These are phyloP conservation scores for Apis cerana DNA, from an alignment of 1,140 invertebrate species.

Conservation along the genomic window DNA sequence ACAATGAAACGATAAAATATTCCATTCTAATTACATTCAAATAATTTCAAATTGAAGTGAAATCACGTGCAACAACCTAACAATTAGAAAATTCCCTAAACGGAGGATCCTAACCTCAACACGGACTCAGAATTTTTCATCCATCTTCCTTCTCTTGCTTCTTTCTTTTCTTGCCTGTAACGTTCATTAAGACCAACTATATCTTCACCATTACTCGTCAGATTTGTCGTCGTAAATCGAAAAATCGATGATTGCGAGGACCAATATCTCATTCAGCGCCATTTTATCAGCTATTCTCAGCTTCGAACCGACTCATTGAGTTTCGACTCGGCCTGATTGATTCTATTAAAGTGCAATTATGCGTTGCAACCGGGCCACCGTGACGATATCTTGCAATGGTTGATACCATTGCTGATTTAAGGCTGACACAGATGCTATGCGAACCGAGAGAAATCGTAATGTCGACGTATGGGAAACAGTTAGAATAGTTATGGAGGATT, in stretches of 20 bases:
- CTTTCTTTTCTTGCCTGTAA: not conserved
- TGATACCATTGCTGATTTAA: not conserved
- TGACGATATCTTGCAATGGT: not conserved
- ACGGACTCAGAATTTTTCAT: too few relatives aligned
- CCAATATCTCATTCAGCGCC: slow-evolving; percentile 6
- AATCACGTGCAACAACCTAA: too few relatives aligned
- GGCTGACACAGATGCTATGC: not conserved
- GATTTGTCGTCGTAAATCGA: slow-evolving; percentile 32
- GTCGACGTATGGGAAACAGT: not conserved
- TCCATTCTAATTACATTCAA: too few relatives aligned
- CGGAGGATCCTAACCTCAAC: too few relatives aligned
- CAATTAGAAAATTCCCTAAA: too few relatives aligned
- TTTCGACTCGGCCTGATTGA: not conserved
- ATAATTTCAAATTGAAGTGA: too few relatives aligned
- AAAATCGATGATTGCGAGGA: slow-evolving; percentile 32
- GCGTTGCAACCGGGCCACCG: slow-evolving; percentile 2
- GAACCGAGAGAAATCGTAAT: not conserved
- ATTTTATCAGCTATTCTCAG: slow-evolving; percentile 19
- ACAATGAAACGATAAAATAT: too few relatives aligned
- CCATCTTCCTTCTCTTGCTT: too few relatives aligned
- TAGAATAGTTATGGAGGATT: not conserved
- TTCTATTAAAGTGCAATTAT: slow-evolving; percentile 33
- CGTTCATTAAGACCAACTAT: not conserved
- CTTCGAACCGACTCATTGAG: not conserved
- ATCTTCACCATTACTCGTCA: not conserved